These are phyloP conservation scores for Chaetodon trifasciatus DNA, from an alignment of 2,797 vertebrate genomes.

Conservation along the genomic window DNA sequence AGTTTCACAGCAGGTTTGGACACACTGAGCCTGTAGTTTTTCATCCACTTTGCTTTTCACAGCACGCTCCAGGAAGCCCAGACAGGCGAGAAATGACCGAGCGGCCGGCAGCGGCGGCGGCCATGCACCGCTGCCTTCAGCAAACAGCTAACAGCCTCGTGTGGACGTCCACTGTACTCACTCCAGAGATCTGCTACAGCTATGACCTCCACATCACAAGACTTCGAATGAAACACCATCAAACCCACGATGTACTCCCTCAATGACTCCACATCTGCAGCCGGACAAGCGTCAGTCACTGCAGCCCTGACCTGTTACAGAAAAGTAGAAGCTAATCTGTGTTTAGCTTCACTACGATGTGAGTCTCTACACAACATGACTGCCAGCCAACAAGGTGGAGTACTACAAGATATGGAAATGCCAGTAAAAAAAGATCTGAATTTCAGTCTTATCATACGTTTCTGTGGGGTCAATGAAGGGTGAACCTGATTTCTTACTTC, in stretches of 20 bases:
- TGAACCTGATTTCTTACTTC: no score
- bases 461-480: no score
- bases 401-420: no score
- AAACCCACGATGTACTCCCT: background rate
- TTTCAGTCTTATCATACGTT: no score
- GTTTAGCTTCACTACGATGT: background rate
- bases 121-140: conserved; percentile 43
- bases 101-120: conserved; percentile 18
- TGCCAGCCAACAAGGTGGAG: background rate
- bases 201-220: conserved; percentile 48
- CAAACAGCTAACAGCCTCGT: conserved; percentile 47
- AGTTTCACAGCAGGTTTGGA: conserved; percentile 2
- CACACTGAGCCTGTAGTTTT: conserved; percentile 8
- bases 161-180: conserved; percentile 19
- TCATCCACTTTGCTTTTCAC: conserved; percentile 50
- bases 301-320: background rate
- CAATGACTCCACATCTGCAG: background rate
- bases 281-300: background rate
- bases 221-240: conserved; percentile 44
- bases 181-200: conserved; percentile 41
- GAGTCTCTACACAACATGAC: conserved; percentile 1
- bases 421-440: no score
- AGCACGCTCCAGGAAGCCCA: conserved; percentile 41
- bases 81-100: conserved; percentile 67
- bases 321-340: background rate